phyloP scores from a whole-genome alignment of 2,888 invertebrate species.

The Morpho helenor region DNA sequence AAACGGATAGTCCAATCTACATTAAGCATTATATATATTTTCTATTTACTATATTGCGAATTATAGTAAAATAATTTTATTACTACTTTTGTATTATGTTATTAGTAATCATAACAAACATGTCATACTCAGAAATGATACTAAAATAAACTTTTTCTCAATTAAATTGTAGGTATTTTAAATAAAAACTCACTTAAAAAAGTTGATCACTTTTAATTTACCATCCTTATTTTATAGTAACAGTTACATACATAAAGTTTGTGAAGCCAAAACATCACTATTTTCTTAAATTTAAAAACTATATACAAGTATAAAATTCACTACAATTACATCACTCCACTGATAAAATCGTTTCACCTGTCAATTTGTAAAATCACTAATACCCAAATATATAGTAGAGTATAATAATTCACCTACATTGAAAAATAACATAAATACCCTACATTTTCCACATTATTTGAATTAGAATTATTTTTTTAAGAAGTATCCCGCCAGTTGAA shows the following conservation, averaged over 20 bases:
- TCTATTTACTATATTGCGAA: too few species aligned
- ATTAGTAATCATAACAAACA: too few species aligned
- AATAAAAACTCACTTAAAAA: slow-evolving; percentile 42
- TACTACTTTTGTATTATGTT: too few species aligned
- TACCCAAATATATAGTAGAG: slow-evolving; percentile 29
- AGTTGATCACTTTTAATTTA: slow-evolving; percentile 63
- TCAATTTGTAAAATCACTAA: slow-evolving; percentile 29
- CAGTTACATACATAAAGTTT: slow-evolving; percentile 67
- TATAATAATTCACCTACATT: slow-evolving; percentile 16
- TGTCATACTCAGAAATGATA: too few species aligned
- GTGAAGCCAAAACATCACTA: slow-evolving; percentile 69
- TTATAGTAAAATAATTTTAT: too few species aligned
- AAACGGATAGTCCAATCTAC: too few species aligned
- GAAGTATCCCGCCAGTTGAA: slow-evolving; percentile 6
- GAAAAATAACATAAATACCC: slow-evolving; percentile 14
- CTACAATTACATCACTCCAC: slow-evolving; percentile 55
- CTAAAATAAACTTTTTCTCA: too few species aligned
- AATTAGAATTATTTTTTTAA: slow-evolving; percentile 6
- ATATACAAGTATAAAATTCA: slow-evolving; percentile 75
- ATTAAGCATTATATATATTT: too few species aligned
- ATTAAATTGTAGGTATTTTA: not conserved
- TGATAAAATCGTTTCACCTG: slow-evolving; percentile 54
- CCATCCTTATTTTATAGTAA: slow-evolving; percentile 58
- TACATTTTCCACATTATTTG: slow-evolving; percentile 6
- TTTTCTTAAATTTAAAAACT: slow-evolving; percentile 56